Evolutionary conservation across 2,888 invertebrate species (phyloP).

Genomic region (Pseudococcus viburni): DNA sequence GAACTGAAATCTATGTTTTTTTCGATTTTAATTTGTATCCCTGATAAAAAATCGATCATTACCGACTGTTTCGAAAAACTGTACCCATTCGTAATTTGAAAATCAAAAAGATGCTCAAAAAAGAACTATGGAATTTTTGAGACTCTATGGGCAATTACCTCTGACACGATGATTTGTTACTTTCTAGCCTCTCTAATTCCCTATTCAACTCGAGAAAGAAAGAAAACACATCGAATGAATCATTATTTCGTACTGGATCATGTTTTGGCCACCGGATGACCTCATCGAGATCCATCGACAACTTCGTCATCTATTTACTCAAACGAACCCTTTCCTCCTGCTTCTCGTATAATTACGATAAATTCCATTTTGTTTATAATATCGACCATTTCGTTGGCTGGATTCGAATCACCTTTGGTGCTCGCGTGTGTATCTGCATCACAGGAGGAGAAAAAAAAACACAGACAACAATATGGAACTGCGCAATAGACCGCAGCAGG

Average conservation of each 20-base stretch:
- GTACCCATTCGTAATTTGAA: too few species aligned
- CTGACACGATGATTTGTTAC: too few species aligned
- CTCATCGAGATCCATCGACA: background rate
- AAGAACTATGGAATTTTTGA: too few species aligned
- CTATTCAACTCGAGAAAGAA: background rate
- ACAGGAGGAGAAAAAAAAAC: background rate
- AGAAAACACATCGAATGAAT: background rate
- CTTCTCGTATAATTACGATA: background rate
- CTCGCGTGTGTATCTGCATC: background rate
- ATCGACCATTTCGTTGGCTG: background rate
- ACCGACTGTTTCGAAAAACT: too few species aligned
- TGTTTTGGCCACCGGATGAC: background rate
- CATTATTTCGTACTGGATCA: background rate
- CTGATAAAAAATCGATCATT: too few species aligned
- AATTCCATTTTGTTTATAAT: constrained; percentile 2
- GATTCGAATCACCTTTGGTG: background rate
- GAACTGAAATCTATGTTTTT: too few species aligned
- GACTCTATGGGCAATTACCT: too few species aligned
- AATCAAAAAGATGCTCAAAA: too few species aligned
- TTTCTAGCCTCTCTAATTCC: too few species aligned
- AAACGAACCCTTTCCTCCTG: background rate
- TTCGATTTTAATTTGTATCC: too few species aligned
- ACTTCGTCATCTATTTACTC: background rate
- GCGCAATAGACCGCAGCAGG: constrained; percentile 14
- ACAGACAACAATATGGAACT: background rate